phyloP scores from a whole-genome alignment of 2,113 vertebrate species.

The Myrmecophaga tridactyla region DNA sequence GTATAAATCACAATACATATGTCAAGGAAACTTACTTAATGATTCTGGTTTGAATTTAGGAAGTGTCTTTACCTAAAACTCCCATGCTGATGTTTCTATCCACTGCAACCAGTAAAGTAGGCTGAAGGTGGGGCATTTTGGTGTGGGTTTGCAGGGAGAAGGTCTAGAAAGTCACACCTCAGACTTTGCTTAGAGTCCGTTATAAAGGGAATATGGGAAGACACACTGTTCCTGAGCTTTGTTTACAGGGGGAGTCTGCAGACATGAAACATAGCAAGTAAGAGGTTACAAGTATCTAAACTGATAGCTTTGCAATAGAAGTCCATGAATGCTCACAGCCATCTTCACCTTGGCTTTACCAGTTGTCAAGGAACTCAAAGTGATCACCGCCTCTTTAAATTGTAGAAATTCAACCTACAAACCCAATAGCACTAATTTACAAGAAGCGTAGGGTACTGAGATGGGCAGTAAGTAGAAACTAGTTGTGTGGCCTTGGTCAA shows the following conservation, averaged over 20 bases:
- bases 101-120: not conserved
- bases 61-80: not conserved
- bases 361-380: not conserved
- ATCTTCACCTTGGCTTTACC: not conserved
- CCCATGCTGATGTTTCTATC: not conserved
- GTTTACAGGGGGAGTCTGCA: not conserved
- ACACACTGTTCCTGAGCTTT: not conserved
- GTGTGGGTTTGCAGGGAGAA: not conserved
- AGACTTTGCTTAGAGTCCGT: not conserved
- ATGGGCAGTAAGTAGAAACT: not conserved
- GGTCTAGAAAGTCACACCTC: not conserved
- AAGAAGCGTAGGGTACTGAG: not conserved
- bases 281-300: not conserved
- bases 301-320: not conserved
- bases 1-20: conserved; percentile 5
- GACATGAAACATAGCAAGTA: not conserved
- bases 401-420: conserved; percentile 29
- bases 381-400: not conserved
- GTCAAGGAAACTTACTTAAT: conserved; percentile 40
- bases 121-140: not conserved
- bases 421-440: not conserved
- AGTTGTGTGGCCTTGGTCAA: not conserved
- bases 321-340: not conserved
- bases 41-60: conserved; percentile 24
- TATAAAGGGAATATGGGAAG: not conserved